Conservation (phyloP, 2,113 vertebrate species). For the Etia nguti region DNA sequence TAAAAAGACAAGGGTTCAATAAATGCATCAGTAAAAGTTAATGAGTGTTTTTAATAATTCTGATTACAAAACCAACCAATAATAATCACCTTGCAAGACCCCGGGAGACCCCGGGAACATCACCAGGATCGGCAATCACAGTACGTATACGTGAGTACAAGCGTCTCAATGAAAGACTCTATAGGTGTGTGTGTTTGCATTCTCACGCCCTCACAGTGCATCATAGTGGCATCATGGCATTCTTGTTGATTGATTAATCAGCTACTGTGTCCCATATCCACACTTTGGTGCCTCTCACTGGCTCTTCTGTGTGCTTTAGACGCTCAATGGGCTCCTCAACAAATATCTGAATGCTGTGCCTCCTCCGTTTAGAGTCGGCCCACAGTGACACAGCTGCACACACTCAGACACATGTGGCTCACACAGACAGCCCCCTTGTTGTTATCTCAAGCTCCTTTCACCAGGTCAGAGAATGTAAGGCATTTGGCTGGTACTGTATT, state of each 20-base stretch:
- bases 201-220: neutral
- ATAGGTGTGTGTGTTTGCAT: neutral
- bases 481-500: neutral
- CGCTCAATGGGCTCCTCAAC: conserved; percentile 34
- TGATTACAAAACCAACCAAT: neutral
- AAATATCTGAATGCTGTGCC: conserved; percentile 51
- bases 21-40: neutral
- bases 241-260: conserved; percentile 52
- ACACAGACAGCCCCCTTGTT: neutral
- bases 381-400: neutral
- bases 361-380: neutral
- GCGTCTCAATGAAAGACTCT: neutral
- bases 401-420: neutral
- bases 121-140: neutral
- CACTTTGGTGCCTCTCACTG: neutral
- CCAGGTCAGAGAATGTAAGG: neutral
- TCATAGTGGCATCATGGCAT: neutral
- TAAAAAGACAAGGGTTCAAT: neutral
- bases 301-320: conserved; percentile 29
- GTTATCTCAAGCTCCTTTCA: neutral
- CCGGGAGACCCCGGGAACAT: neutral
- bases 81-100: neutral
- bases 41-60: neutral
- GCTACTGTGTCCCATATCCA: conserved; percentile 3
- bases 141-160: neutral